Conservation (phyloP, 2,113 vertebrate genomes). For the Trichechus manatus region DNA sequence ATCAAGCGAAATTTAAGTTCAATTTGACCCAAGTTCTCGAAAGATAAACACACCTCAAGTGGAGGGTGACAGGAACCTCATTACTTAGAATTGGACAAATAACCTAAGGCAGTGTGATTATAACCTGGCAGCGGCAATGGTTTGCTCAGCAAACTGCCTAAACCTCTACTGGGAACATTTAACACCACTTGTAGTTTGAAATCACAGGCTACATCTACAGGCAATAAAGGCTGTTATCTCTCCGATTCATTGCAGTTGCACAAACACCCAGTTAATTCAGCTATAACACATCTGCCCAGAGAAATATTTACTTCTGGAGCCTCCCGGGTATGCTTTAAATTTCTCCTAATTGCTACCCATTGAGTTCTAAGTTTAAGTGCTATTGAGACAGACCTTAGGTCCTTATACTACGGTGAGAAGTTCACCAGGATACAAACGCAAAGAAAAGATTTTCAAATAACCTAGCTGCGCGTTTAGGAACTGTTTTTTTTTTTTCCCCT, state of each 20-base stretch:
- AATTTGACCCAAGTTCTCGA: constrained; percentile 84
- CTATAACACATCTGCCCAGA: constrained; percentile 87
- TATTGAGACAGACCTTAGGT: constrained; percentile 51
- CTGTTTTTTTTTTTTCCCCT: neutral
- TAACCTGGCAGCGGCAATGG: constrained; percentile 77
- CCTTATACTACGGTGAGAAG: neutral
- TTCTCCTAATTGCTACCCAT: constrained; percentile 75
- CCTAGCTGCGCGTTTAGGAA: neutral
- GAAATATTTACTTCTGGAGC: constrained; percentile 87
- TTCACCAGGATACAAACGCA: neutral
- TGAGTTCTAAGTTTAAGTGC: constrained; percentile 66
- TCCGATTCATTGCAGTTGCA: constrained; percentile 86
- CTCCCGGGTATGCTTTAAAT: constrained; percentile 81
- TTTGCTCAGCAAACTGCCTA: constrained; percentile 83
- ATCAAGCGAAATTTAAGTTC: constrained; percentile 86
- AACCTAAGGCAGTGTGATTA: constrained; percentile 73
- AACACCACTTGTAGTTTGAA: constrained; percentile 85
- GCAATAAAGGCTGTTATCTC: constrained; percentile 86
- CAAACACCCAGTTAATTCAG: constrained; percentile 86
- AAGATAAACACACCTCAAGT: constrained; percentile 81
- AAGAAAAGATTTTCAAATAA: constrained; percentile 46
- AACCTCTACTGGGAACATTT: constrained; percentile 80
- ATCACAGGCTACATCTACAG: constrained; percentile 87
- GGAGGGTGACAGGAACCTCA: constrained; percentile 83
- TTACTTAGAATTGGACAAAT: constrained; percentile 86